phyloP scores from a whole-genome alignment of 2,888 invertebrate species.

The Papilio elwesi region DNA sequence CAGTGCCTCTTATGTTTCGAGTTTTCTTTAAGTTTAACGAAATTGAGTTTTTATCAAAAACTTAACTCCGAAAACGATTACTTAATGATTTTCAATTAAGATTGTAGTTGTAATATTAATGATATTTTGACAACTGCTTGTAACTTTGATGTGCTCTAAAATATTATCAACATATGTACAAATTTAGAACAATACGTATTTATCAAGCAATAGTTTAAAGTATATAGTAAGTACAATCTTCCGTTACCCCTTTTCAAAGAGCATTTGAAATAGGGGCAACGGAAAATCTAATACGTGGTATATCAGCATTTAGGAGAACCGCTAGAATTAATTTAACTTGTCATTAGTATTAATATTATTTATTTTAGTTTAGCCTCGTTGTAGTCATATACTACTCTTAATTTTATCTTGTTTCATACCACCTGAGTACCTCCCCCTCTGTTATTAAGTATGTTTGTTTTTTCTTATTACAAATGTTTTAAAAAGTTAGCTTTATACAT shows the following conservation, averaged over 20 bases:
- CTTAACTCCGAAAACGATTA: neutral
- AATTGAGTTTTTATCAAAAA: neutral
- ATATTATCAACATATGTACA: conserved; percentile 7
- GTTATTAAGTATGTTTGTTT: conserved; percentile 57
- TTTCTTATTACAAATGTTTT: conserved; percentile 54
- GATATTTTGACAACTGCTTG: neutral
- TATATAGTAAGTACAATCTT: conserved; percentile 75
- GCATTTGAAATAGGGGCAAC: conserved; percentile 76
- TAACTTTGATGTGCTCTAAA: neutral
- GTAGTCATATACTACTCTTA: conserved; percentile 72
- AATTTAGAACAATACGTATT: conserved; percentile 30
- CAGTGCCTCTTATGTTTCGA: neutral
- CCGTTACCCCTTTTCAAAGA: conserved; percentile 81
- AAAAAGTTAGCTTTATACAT: conserved; percentile 50
- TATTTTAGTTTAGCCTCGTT: conserved; percentile 75
- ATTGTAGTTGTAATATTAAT: neutral
- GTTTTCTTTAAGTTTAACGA: neutral
- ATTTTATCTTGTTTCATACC: conserved; percentile 75
- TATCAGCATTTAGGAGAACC: conserved; percentile 77
- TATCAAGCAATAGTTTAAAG: conserved; percentile 35
- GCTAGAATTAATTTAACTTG: conserved; percentile 82
- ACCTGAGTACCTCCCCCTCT: conserved; percentile 82
- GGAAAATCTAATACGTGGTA: conserved; percentile 75
- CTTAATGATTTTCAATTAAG: neutral
- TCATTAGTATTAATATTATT: conserved; percentile 84